Conservation (phyloP, 2,797 vertebrate species). For the Anniella stebbinsi region DNA sequence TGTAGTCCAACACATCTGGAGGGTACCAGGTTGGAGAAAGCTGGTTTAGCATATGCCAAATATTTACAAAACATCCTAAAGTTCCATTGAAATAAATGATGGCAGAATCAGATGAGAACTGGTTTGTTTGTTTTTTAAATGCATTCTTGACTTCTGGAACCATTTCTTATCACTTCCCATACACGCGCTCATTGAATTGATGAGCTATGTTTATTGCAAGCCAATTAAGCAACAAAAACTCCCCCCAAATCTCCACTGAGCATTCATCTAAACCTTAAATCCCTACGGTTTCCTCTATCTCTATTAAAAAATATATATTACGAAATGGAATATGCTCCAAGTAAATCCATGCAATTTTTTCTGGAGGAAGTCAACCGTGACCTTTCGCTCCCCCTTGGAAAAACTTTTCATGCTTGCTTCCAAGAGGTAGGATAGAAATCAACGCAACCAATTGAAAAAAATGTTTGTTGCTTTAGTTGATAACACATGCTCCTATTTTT, state of each 20-base stretch:
- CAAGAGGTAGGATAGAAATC: constrained; percentile 53
- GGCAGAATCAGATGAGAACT: not conserved
- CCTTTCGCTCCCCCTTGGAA: constrained; percentile 52
- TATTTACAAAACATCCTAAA: not conserved
- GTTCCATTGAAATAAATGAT: constrained; percentile 9
- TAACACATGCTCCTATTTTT: accelerated
- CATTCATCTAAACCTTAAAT: constrained; percentile 51
- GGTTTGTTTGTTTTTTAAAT: not conserved
- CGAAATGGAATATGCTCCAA: constrained; percentile 62
- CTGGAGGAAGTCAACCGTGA: constrained; percentile 47
- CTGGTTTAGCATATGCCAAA: not conserved
- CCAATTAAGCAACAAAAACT: not conserved
- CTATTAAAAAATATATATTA: constrained; percentile 63
- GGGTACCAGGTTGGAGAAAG: not conserved
- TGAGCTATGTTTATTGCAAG: constrained; percentile 20
- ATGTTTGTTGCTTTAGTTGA: constrained; percentile 36
- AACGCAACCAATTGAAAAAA: constrained; percentile 19
- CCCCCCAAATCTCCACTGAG: constrained; percentile 51
- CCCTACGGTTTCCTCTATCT: constrained; percentile 46
- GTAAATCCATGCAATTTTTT: constrained; percentile 42
- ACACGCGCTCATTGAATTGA: not conserved
- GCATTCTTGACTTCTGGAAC: constrained; percentile 5
- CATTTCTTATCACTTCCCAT: constrained; percentile 7
- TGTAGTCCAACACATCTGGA: not conserved
- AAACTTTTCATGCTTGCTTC: constrained; percentile 59